A percentile compares a stretch with the other conserved stretches of the same genome.
These are phyloP conservation scores for Ametastegia equiseti DNA, from an alignment of 2,888 invertebrate species.

Conservation along the genomic window DNA sequence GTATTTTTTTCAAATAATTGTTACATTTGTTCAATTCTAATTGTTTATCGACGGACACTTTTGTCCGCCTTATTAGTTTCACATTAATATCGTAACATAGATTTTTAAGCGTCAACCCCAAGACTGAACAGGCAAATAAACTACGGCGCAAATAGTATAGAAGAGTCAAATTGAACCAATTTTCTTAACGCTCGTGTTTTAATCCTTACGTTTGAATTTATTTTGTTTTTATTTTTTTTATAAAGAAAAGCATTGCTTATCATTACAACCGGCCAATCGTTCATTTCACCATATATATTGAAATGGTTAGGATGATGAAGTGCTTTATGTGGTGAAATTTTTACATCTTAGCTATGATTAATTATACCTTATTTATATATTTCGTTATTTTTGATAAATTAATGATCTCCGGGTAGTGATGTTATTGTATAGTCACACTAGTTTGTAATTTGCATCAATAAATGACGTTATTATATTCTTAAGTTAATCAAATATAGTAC, in stretches of 20 bases:
- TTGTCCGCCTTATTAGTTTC: slow-evolving; percentile 9
- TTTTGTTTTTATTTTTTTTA: not conserved
- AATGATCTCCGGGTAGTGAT: slow-evolving; percentile 1
- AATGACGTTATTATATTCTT: slow-evolving; percentile 2
- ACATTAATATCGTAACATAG: slow-evolving; percentile 20
- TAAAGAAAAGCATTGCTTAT: slow-evolving; percentile 18
- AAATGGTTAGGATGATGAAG: slow-evolving; percentile 8
- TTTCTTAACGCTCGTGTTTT: not conserved
- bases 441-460: slow-evolving; percentile 18
- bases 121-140: not conserved
- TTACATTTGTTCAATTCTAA: slow-evolving; percentile 23
- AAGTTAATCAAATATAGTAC: not conserved
- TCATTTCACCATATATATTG: slow-evolving; percentile 9
- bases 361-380: not conserved
- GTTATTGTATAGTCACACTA: slow-evolving; percentile 1
- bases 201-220: not conserved
- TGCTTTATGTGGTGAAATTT: slow-evolving; percentile 38
- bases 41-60: not conserved
- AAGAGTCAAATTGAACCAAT: slow-evolving; percentile 8
- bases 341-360: not conserved
- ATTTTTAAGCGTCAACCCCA: not conserved
- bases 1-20: slow-evolving; percentile 18
- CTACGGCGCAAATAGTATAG: not conserved
- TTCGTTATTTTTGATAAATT: not conserved
- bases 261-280: slow-evolving; percentile 31